These are phyloP conservation scores for Pseudorasbora parva DNA, from an alignment of 2,113 vertebrate species.

Conservation along the genomic window DNA sequence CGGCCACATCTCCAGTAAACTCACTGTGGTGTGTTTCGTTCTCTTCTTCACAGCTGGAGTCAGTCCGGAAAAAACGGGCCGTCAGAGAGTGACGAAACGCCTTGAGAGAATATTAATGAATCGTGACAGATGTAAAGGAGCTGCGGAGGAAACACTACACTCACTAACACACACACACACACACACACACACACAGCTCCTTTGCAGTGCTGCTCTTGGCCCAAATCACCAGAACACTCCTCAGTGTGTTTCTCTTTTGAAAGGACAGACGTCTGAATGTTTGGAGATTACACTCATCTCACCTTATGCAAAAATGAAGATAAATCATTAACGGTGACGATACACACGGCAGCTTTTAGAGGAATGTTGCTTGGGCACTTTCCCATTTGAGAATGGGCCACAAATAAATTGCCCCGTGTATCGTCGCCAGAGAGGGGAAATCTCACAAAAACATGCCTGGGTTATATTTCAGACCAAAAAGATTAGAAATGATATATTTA, in stretches of 20 bases:
- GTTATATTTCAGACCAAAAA: not conserved
- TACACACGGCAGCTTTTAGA: too few relatives aligned
- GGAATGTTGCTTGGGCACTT: too few relatives aligned
- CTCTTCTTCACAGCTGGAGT: slow-evolving; percentile 69
- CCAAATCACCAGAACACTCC: not conserved
- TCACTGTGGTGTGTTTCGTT: not conserved
- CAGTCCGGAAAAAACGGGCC: slow-evolving; percentile 68
- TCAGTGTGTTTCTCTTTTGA: not conserved
- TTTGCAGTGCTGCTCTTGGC: not conserved
- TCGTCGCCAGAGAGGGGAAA: not conserved
- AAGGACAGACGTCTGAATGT: slow-evolving; percentile 13
- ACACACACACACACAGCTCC: slow-evolving; percentile 13
- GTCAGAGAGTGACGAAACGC: slow-evolving; percentile 57
- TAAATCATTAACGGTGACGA: not conserved
- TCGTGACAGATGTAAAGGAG: not conserved
- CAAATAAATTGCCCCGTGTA: too few relatives aligned
- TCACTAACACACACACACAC: not conserved
- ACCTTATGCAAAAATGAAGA: not conserved
- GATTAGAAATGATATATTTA: not conserved
- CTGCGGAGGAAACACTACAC: not conserved
- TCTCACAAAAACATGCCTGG: not conserved
- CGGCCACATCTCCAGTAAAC: not conserved
- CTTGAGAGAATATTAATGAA: not conserved
- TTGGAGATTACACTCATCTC: not conserved
- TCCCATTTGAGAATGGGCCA: too few relatives aligned